A percentile compares a stretch with the other conserved stretches of the same genome.
Evolutionary conservation across 2,888 invertebrate genomes (phyloP).

Genomic region (Acronicta aceris): DNA sequence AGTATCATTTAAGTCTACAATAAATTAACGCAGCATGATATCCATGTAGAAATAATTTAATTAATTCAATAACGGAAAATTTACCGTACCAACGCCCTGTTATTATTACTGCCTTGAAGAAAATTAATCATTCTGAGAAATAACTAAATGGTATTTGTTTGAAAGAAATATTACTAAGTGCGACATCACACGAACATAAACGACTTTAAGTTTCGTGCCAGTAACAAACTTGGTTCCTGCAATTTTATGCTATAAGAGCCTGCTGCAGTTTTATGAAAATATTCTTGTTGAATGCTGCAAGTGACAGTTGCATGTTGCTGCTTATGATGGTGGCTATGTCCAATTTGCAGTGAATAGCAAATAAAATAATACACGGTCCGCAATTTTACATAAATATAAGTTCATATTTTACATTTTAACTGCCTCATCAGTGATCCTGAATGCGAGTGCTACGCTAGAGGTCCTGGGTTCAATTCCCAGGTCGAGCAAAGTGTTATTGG

Average conservation of each 20-base stretch:
- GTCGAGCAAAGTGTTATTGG: too few relatives aligned
- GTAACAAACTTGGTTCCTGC: background rate
- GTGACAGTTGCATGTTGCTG: conserved; percentile 9
- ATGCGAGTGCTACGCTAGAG: too few relatives aligned
- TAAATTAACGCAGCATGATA: too few relatives aligned
- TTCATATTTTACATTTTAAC: too few relatives aligned
- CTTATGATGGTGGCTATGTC: background rate
- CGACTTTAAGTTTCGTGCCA: background rate
- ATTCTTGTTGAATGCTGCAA: background rate
- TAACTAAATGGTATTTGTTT: too few relatives aligned
- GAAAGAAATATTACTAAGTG: conserved; percentile 1
- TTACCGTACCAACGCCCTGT: background rate
- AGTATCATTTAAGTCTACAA: too few relatives aligned
- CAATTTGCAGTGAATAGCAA: too few relatives aligned
- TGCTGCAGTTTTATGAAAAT: background rate
- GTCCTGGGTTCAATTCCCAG: too few relatives aligned
- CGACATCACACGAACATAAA: conserved; percentile 6
- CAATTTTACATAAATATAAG: too few relatives aligned
- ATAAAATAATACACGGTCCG: too few relatives aligned
- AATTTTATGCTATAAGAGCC: conserved; percentile 1
- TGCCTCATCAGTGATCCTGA: too few relatives aligned
- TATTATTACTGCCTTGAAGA: background rate
- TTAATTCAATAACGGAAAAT: background rate
- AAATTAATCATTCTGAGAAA: conserved; percentile 6
- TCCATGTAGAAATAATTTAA: too few relatives aligned